A percentile compares a stretch with the other conserved stretches of the same genome.
phyloP scores from a whole-genome alignment of 2,797 vertebrate genomes.

The Mormyrus proboscirostris region DNA sequence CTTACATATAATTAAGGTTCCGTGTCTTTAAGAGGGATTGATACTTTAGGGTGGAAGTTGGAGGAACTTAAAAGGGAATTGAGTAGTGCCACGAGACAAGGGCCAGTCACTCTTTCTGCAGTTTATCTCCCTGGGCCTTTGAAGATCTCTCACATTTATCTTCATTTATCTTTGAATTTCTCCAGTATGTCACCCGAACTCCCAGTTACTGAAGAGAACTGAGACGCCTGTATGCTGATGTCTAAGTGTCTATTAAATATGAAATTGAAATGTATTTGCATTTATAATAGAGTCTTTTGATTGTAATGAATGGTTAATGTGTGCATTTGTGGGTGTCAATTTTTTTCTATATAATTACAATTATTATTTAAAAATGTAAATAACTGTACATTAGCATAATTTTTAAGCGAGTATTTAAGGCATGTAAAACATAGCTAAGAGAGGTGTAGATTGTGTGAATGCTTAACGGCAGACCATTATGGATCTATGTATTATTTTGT shows the following conservation, averaged over 20 bases:
- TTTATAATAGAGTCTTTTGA: not conserved
- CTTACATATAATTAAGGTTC: slow-evolving; percentile 9
- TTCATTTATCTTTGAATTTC: not conserved
- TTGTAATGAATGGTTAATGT: not conserved
- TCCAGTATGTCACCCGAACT: not conserved
- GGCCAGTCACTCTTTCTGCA: not conserved
- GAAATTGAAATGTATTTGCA: not conserved
- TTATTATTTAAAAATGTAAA: not conserved
- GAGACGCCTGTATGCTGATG: not conserved
- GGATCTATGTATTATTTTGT: not conserved
- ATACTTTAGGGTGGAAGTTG: not conserved
- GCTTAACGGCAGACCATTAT: not conserved
- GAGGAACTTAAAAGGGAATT: not conserved
- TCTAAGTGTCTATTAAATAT: not conserved
- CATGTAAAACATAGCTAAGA: not conserved
- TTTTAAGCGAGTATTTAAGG: not conserved
- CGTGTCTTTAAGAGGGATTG: not conserved
- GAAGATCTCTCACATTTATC: not conserved
- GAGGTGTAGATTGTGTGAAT: not conserved
- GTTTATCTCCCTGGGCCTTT: not conserved
- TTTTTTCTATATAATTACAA: not conserved
- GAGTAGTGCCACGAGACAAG: not conserved
- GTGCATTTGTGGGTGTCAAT: not conserved
- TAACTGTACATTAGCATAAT: not conserved
- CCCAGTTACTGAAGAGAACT: not conserved